A percentile compares a stretch with the other conserved stretches of the same genome.
Conservation (phyloP, 2,113 vertebrate species). For the Steatornis caripensis region DNA sequence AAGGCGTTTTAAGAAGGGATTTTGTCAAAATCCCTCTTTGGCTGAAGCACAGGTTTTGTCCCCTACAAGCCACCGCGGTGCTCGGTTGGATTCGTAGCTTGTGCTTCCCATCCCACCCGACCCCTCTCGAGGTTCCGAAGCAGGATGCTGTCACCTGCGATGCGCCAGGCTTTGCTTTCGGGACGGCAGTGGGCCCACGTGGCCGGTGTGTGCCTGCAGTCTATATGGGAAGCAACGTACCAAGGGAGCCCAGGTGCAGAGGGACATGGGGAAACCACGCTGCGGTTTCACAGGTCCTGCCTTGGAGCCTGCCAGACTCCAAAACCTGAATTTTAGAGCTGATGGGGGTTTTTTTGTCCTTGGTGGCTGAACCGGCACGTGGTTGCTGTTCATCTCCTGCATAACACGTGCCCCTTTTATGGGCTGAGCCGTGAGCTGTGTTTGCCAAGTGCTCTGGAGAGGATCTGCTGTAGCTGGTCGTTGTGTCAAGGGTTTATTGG, state of each 20-base stretch:
- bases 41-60: background rate
- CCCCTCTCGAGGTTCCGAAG: background rate
- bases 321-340: background rate
- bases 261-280: background rate
- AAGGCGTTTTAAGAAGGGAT: background rate
- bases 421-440: background rate
- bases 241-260: background rate
- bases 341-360: background rate
- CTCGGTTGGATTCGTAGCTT: background rate
- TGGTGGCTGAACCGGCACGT: rapidly evolving
- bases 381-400: background rate
- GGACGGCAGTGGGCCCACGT: background rate
- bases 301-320: background rate
- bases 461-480: background rate
- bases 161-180: background rate
- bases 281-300: background rate
- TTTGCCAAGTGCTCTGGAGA: background rate
- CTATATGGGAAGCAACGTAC: too few species aligned
- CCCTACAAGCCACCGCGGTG: background rate
- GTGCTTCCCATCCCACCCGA: background rate
- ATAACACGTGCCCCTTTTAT: background rate
- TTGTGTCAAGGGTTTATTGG: background rate
- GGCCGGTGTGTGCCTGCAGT: background rate
- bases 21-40: background rate
- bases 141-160: background rate